Base-by-base conservation (phyloP, 2,888 invertebrate genomes). In the Acanthosoma haemorrhoidale region DNA sequence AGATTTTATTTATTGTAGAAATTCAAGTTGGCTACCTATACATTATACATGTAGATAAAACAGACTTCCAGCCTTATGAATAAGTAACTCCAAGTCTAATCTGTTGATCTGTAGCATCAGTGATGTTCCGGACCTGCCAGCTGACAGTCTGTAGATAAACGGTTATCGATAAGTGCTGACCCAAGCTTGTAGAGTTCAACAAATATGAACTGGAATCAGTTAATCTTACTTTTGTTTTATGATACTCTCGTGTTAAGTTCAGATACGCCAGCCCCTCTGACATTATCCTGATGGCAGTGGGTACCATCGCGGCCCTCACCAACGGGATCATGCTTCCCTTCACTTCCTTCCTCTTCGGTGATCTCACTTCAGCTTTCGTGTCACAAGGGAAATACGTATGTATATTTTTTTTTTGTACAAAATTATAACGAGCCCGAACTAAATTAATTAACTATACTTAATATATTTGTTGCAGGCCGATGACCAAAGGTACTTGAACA, bases 321-420 rank as follows among this genome's bases (percentile, higher is more conserved):
- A 81, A 82, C 73, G 84, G 84, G 34, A 80, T 82, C 3, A 83
- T 83, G 41, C 82, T 82, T 76, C 84, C 84, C 0, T 75, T 83
- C 1, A 77, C 84, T 41, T 81, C 83, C 4, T 78, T 84, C 21
- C 79, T 84, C 15, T 83, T 84, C 74, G 84, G 84, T 3, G 78
- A 79, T 60, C 81, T 83, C 81, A 84, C 84, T 25, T 80, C 83
- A 68, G 79, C 79, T 2, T 83, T 84, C 74, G 77, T 84, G 38
- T 43, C 39, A 21, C 73, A 74, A 68, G 60, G 61, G 15, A 69
- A 59, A 16, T 71, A 73, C 32, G 75, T 76, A 68, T 70, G 68
- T 61, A 32, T 21, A 43, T 11, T 13, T 1, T 21, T 4, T 21
- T 9, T 21, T 4, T 4, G 25, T 5, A 21, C 4, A 0, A 13